These are phyloP conservation scores for Podocnemis expansa DNA, from an alignment of 2,113 vertebrate genomes.

Conservation along the genomic window DNA sequence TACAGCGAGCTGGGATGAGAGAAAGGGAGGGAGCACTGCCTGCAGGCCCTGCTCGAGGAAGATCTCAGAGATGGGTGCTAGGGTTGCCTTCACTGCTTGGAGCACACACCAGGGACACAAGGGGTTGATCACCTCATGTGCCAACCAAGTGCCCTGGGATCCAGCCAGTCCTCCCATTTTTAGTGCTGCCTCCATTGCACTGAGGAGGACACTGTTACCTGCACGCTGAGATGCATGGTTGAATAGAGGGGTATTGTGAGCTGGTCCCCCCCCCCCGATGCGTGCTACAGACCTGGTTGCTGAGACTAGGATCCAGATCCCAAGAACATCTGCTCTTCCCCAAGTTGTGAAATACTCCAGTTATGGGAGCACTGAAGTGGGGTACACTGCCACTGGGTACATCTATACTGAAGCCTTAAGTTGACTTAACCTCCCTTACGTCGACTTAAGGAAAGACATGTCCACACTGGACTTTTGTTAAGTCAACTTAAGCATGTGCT, in stretches of 20 bases:
- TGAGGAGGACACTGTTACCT: neutral
- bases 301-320: no score
- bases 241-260: neutral
- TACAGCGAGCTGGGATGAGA: no score
- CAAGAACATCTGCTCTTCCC: neutral
- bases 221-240: neutral
- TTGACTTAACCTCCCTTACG: no score
- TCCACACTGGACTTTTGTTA: no score
- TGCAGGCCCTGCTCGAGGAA: neutral
- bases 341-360: neutral
- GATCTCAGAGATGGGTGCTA: neutral
- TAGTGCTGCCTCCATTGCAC: neutral
- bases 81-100: neutral
- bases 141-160: neutral
- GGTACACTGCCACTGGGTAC: neutral
- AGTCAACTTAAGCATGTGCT: no score
- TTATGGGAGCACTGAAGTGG: neutral
- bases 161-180: no score
- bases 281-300: neutral
- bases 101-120: neutral
- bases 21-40: no score
- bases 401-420: no score
- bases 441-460: no score
- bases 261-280: no score
- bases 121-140: neutral